Percentiles rank a stretch among this genome's conserved stretches.
These are phyloP conservation scores for Ophion ellenae DNA, from an alignment of 2,888 invertebrate species.

Conservation along the genomic window DNA sequence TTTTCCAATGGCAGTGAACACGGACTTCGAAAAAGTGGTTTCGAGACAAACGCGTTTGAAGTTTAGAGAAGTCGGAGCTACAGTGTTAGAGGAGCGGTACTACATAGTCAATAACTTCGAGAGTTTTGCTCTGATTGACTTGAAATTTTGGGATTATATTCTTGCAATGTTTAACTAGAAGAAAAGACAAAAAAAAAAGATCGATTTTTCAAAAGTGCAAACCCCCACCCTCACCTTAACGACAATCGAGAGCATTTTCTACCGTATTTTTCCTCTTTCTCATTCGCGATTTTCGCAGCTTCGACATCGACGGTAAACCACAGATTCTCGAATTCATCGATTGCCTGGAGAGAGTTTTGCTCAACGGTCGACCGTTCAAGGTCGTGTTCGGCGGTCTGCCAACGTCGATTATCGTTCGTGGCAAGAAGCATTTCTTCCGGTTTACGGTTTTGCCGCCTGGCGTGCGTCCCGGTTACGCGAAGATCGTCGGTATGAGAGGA, in stretches of 20 bases:
- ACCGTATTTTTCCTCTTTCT: background rate
- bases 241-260: background rate
- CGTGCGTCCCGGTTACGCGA: conserved; percentile 89
- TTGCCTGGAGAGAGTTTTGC: conserved; percentile 89
- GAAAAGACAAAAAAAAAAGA: no score
- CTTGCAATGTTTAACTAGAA: no score
- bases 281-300: conserved; percentile 79
- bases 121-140: no score
- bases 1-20: no score
- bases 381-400: conserved; percentile 94
- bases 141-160: no score
- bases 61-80: no score
- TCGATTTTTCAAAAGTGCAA: no score
- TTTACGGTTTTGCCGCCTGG: conserved; percentile 92
- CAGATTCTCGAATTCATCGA: conserved; percentile 93
- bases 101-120: no score
- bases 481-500: conserved; percentile 91
- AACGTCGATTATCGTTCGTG: conserved; percentile 90
- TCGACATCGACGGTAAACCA: conserved; percentile 89
- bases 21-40: no score
- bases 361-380: conserved; percentile 91
- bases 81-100: no score
- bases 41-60: no score
- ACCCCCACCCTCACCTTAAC: no score
- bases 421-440: conserved; percentile 91